Percentiles rank a stretch among this genome's conserved stretches.
Conservation (phyloP, 2,797 vertebrate genomes). For the Trematomus bernacchii region DNA sequence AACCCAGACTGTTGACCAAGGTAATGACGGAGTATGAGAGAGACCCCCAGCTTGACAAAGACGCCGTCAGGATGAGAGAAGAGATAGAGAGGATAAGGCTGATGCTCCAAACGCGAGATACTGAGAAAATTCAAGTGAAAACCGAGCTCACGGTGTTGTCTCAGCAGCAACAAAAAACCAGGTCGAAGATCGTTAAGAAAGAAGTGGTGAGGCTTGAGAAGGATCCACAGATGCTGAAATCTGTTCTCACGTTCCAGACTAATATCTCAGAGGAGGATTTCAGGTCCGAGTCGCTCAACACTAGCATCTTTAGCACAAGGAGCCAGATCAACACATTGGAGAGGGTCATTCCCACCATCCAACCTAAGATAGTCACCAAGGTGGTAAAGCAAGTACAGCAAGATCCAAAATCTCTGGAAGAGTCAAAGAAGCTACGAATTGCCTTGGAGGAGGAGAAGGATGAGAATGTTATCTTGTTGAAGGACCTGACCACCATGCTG, state of each 20-base stretch:
- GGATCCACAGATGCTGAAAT: conserved; percentile 92
- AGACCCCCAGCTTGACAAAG: conserved; percentile 89
- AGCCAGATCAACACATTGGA: conserved; percentile 89
- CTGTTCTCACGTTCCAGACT: conserved; percentile 83
- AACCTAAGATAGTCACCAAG: conserved; percentile 93
- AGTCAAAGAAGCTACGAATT: conserved; percentile 85
- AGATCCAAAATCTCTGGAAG: conserved; percentile 86
- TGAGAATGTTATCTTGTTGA: conserved; percentile 79
- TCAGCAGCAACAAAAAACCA: conserved; percentile 87
- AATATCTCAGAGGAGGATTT: conserved; percentile 84
- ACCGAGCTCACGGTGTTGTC: conserved; percentile 87
- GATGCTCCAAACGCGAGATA: conserved; percentile 76
- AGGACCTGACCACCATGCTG: conserved; percentile 87
- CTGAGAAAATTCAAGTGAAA: conserved; percentile 82
- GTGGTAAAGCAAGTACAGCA: conserved; percentile 92
- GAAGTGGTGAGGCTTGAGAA: conserved; percentile 93
- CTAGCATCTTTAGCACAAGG: conserved; percentile 81
- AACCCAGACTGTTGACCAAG: conserved; percentile 92
- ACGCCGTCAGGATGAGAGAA: conserved; percentile 85
- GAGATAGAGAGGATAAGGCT: conserved; percentile 85
- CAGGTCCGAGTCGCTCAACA: conserved; percentile 79
- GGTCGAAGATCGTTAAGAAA: conserved; percentile 91
- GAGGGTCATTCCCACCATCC: conserved; percentile 88
- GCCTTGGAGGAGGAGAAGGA: conserved; percentile 88
- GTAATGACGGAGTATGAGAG: conserved; percentile 92